A percentile compares a stretch with the other conserved stretches of the same genome.
These are phyloP conservation scores for Calcarius ornatus DNA, from an alignment of 2,113 vertebrate species.

Conservation along the genomic window DNA sequence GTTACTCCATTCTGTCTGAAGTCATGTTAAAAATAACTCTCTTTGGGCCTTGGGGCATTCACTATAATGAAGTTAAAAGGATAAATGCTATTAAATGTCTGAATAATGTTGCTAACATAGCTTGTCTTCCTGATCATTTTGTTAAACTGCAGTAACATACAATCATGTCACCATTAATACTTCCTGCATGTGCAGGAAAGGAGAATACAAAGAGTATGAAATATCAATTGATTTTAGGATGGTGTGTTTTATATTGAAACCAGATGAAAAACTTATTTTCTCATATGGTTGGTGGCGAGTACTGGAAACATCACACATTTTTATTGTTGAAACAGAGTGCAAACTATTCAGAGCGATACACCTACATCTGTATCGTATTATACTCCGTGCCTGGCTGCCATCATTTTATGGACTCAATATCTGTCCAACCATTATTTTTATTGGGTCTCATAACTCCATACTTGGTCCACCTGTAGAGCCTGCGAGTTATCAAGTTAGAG, in stretches of 20 bases:
- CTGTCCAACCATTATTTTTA: conserved; percentile 56
- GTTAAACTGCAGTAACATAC: conserved; percentile 62
- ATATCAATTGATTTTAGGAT: conserved; percentile 60
- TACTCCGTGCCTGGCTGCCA: background rate
- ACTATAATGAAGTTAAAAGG: conserved; percentile 63
- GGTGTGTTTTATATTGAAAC: conserved; percentile 57
- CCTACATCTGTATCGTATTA: conserved; percentile 29
- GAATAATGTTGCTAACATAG: conserved; percentile 67
- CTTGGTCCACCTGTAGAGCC: conserved; percentile 33
- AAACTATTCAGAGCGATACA: conserved; percentile 23
- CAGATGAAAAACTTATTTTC: conserved; percentile 38
- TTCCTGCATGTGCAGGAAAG: conserved; percentile 62
- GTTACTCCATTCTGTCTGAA: conserved; percentile 45
- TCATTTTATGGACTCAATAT: conserved; percentile 55
- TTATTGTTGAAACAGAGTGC: conserved; percentile 54
- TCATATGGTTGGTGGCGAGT: conserved; percentile 11
- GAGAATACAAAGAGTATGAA: conserved; percentile 61
- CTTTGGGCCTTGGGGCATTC: conserved; percentile 33
- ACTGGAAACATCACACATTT: conserved; percentile 51
- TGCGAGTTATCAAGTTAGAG: background rate
- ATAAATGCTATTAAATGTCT: conserved; percentile 70
- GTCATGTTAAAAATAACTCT: conserved; percentile 51
- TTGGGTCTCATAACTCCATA: conserved; percentile 23
- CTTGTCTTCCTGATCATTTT: conserved; percentile 64
- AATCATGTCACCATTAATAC: conserved; percentile 67